Evolutionary conservation across 2,113 vertebrate species (phyloP), one percentile per base, ranked within the genome.

Genomic region (Pithys albifrons): DNA sequence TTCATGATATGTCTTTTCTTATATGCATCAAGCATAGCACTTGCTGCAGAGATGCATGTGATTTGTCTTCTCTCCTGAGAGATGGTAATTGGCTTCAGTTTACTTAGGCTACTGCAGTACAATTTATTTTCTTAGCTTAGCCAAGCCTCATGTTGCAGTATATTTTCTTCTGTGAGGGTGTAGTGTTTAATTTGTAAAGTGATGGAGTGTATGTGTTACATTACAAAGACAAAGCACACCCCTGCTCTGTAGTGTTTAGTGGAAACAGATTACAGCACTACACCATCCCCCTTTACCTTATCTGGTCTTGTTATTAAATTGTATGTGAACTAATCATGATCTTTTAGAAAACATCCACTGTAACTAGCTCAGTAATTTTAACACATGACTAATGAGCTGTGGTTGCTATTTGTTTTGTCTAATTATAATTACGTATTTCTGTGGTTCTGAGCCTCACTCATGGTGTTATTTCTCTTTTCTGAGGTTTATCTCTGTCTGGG

Each of bases 1-100:
- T 98, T 97, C 93, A 97, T 97, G 96, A 94, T 95, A 94, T 51
- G 96, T 96, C 96, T 96, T 96, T 81, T 94, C 94, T 85, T 76
- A 93, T 97, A 94, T 85, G 91, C 96, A 96, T 97, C 97, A 97
- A 96, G 85, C 57, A 43, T 70, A 88, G 79, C 61, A 91, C 92
- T 95, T 96, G 94, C 95, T 92, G 93, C 79, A 89, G 59, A 97
- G 95, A 94, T 94, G 88, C 94, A 88, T 93, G 90, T 95, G 94
- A 96, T 91, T 87, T 87, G 74, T 90, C 85, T 93, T 94, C 85
- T 93, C 95, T 95, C 95, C 83, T 70, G 94, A 77, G 96, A 97
- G 64, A 91, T 70, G 45, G 73, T 89, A 95, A 93, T 88, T 91
- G 85, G 88, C 86, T 96, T 87, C 82, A 91, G 85, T 97, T 96